Percentiles rank a stretch among this genome's conserved stretches.
These are phyloP conservation scores for Enteromius argenteus DNA, from an alignment of 2,797 vertebrate species.

Conservation along the genomic window DNA sequence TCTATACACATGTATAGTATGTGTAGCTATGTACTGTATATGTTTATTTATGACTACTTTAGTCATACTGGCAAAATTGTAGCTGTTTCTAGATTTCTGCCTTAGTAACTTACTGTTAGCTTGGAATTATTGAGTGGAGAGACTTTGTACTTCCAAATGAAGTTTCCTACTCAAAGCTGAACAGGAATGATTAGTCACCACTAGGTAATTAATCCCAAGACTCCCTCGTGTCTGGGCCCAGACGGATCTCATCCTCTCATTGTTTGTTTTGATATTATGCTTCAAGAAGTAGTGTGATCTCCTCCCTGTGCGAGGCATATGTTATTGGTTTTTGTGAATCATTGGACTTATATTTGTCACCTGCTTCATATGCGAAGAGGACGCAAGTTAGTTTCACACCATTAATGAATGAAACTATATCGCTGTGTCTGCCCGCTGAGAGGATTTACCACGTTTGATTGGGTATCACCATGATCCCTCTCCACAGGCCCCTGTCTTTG, in stretches of 20 bases:
- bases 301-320: neutral
- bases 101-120: neutral
- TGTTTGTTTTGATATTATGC: constrained; percentile 68
- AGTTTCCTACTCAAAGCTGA: constrained; percentile 23
- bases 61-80: neutral
- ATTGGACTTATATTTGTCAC: neutral
- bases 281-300: constrained; percentile 45
- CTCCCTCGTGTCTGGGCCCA: constrained; percentile 62
- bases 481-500: constrained; percentile 47
- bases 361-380: neutral
- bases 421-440: neutral
- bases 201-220: constrained; percentile 71
- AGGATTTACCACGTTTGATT: constrained; percentile 27
- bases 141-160: constrained; percentile 22
- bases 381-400: neutral
- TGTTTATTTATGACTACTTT: neutral
- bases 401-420: constrained; percentile 30
- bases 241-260: constrained; percentile 59
- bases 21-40: neutral
- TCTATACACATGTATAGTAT: neutral
- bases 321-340: constrained; percentile 19
- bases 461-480: constrained; percentile 46
- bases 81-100: neutral
- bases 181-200: constrained; percentile 69
- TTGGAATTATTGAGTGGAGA: constrained; percentile 35